Evolutionary conservation across 2,113 vertebrate genomes (phyloP).

Genomic region (Lanius collurio): DNA sequence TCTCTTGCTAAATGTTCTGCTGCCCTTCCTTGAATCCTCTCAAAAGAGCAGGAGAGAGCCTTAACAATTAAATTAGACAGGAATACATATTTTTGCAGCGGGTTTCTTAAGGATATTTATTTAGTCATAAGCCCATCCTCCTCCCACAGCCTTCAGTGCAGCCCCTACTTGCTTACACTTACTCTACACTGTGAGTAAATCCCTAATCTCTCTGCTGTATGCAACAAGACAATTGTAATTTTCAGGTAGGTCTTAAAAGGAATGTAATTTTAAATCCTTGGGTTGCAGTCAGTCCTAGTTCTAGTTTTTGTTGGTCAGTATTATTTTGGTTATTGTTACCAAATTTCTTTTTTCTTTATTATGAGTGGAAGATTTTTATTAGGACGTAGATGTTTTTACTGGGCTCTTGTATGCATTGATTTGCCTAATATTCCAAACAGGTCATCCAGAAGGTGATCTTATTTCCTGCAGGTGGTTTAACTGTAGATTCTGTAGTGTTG

Average conservation of each 20-base stretch:
- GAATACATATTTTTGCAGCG: not conserved
- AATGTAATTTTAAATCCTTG: not conserved
- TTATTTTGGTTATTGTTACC: not conserved
- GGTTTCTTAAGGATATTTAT: not conserved
- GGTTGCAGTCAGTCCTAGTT: not conserved
- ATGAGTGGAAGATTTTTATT: constrained; percentile 16
- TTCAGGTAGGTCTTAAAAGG: not conserved
- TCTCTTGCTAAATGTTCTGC: not conserved
- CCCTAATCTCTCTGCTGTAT: not conserved
- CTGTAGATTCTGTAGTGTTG: not conserved
- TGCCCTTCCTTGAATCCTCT: not conserved
- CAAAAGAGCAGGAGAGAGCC: not conserved
- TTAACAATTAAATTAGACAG: not conserved
- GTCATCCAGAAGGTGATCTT: not conserved
- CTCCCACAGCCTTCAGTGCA: not conserved
- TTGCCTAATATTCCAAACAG: not conserved
- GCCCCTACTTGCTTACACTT: not conserved
- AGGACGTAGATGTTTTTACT: not conserved
- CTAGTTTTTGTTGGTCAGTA: not conserved
- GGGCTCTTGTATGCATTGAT: not conserved
- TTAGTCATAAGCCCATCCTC: not conserved
- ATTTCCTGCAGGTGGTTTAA: not conserved
- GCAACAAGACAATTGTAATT: not conserved
- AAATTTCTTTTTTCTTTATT: not conserved
- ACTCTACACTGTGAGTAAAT: accelerated